A percentile compares a stretch with the other conserved stretches of the same genome.
These are phyloP conservation scores for Anoplolepis gracilipes DNA, from an alignment of 1,140 invertebrate species.

Conservation along the genomic window DNA sequence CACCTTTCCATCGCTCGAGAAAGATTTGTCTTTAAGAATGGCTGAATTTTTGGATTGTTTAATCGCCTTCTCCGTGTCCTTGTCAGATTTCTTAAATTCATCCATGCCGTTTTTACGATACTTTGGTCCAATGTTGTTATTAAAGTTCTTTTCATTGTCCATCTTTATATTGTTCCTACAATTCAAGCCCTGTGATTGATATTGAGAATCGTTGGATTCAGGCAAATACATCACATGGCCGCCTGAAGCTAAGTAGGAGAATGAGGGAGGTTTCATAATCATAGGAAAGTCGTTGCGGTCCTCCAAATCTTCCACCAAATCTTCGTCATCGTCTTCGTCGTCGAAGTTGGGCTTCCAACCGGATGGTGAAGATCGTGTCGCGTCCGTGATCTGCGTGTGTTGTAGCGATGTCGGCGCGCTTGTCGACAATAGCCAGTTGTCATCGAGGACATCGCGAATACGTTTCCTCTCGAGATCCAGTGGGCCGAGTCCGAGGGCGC, in stretches of 20 bases:
- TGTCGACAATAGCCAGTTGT: slow-evolving; percentile 92
- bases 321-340: slow-evolving; percentile 78
- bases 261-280: slow-evolving; percentile 84
- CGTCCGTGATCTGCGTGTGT: slow-evolving; percentile 84
- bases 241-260: slow-evolving; percentile 85
- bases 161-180: slow-evolving; percentile 46
- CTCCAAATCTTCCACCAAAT: slow-evolving; percentile 70
- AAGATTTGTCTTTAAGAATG: not conserved
- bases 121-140: slow-evolving; percentile 56
- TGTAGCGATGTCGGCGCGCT: slow-evolving; percentile 92
- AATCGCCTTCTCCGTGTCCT: slow-evolving; percentile 53
- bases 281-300: slow-evolving; percentile 79
- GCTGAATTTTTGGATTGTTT: slow-evolving; percentile 16
- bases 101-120: slow-evolving; percentile 61
- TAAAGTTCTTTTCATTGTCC: slow-evolving; percentile 30
- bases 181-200: slow-evolving; percentile 73
- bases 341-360: slow-evolving; percentile 75
- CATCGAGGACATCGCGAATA: slow-evolving; percentile 82
- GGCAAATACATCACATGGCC: slow-evolving; percentile 93
- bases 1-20: slow-evolving; percentile 6
- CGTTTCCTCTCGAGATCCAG: slow-evolving; percentile 73
- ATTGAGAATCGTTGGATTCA: slow-evolving; percentile 85
- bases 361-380: slow-evolving; percentile 67
- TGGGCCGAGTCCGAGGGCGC: slow-evolving; percentile 86
- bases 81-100: slow-evolving; percentile 32